Conservation (phyloP, 2,113 vertebrate genomes). For the Brachypodius melanocephalos region DNA sequence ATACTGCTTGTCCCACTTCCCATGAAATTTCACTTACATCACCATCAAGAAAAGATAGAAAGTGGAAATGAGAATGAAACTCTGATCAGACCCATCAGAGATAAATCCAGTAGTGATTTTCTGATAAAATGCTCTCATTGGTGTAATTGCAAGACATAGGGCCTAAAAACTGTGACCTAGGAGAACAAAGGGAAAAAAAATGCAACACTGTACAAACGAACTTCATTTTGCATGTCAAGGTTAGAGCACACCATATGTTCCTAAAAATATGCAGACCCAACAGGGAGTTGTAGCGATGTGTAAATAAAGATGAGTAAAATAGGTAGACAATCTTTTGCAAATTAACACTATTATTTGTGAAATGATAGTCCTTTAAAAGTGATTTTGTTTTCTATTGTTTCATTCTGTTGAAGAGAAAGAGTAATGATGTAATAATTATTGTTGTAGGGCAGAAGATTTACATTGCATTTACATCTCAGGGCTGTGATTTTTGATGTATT, state of each 20-base stretch:
- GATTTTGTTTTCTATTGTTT: neutral
- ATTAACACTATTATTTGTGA: neutral
- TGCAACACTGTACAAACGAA: neutral
- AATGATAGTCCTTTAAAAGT: neutral
- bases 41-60: neutral
- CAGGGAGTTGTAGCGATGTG: neutral
- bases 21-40: neutral
- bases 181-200: neutral
- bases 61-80: neutral
- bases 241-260: slow-evolving; percentile 23
- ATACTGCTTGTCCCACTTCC: neutral
- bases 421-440: neutral
- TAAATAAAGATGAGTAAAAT: neutral
- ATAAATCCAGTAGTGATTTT: neutral
- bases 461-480: neutral
- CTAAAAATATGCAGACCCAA: neutral
- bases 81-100: neutral
- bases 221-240: slow-evolving; percentile 6
- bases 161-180: neutral
- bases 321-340: neutral
- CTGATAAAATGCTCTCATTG: neutral
- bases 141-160: neutral
- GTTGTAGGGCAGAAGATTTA: neutral
- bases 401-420: neutral
- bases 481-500: neutral